These are phyloP conservation scores for Thera britannica DNA, from an alignment of 2,888 invertebrate species.

Conservation along the genomic window DNA sequence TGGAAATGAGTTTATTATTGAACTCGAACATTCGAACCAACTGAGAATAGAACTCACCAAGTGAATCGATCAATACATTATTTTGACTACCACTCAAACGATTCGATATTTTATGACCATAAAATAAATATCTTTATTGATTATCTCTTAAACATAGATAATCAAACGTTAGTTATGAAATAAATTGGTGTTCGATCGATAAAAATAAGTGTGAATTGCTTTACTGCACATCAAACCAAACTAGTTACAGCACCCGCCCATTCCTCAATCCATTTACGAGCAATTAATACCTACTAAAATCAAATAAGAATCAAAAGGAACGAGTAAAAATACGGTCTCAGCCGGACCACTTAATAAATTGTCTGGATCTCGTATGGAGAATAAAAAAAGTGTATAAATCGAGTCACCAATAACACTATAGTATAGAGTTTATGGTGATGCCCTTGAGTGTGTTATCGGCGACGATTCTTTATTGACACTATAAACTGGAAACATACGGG, in stretches of 20 bases:
- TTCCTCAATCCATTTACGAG: slow-evolving; percentile 48
- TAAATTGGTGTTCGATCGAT: slow-evolving; percentile 24
- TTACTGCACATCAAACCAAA: slow-evolving; percentile 19
- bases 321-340: slow-evolving; percentile 57
- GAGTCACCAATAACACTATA: slow-evolving; percentile 77
- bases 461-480: slow-evolving; percentile 77
- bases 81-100: not conserved
- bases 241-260: slow-evolving; percentile 19
- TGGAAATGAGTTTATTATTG: slow-evolving; percentile 35
- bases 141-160: slow-evolving; percentile 11
- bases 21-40: slow-evolving; percentile 5
- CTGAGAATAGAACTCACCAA: slow-evolving; percentile 2
- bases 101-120: not conserved
- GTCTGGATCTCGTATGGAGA: slow-evolving; percentile 58
- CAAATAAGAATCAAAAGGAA: slow-evolving; percentile 59
- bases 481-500: slow-evolving; percentile 69
- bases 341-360: slow-evolving; percentile 76
- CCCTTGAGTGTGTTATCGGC: slow-evolving; percentile 67
- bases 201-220: slow-evolving; percentile 31
- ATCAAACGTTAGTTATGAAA: slow-evolving; percentile 17
- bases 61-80: not conserved
- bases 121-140: slow-evolving; percentile 9
- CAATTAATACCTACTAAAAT: slow-evolving; percentile 66
- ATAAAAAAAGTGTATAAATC: slow-evolving; percentile 71
- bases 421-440: slow-evolving; percentile 80